Conservation (phyloP, 2,888 invertebrate genomes). For the Halictus quadricinctus region DNA sequence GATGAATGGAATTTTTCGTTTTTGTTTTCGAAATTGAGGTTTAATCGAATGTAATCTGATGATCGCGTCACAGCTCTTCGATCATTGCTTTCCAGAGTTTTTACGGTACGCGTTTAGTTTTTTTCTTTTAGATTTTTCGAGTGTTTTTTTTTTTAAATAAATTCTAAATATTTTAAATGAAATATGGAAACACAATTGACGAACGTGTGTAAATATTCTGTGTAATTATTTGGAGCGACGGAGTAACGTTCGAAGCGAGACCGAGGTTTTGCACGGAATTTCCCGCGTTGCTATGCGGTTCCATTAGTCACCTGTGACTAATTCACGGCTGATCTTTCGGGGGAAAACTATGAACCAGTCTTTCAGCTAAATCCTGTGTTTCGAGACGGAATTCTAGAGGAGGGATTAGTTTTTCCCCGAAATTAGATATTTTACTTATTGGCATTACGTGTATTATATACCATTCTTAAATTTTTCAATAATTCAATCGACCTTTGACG, state of each 20-base stretch:
- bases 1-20: neutral
- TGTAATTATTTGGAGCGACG: neutral
- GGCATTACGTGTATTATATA: neutral
- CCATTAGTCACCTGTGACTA: conserved; percentile 7
- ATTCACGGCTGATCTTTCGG: neutral
- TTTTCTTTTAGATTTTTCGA: neutral
- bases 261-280: neutral
- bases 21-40: neutral
- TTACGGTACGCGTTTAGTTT: neutral
- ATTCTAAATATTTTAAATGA: neutral
- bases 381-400: neutral
- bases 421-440: neutral
- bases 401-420: neutral
- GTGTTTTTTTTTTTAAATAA: neutral
- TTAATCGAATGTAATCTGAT: neutral
- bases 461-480: neutral
- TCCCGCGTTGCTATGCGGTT: conserved; percentile 3
- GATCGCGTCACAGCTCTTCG: neutral
- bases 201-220: neutral
- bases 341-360: neutral
- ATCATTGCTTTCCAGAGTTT: neutral
- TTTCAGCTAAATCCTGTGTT: neutral
- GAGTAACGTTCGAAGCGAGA: neutral
- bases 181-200: neutral
- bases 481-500: neutral